A percentile compares a stretch with the other conserved stretches of the same genome.
Evolutionary conservation across 2,797 vertebrate species (phyloP).

Genomic region (Craterocephalus amniculus): DNA sequence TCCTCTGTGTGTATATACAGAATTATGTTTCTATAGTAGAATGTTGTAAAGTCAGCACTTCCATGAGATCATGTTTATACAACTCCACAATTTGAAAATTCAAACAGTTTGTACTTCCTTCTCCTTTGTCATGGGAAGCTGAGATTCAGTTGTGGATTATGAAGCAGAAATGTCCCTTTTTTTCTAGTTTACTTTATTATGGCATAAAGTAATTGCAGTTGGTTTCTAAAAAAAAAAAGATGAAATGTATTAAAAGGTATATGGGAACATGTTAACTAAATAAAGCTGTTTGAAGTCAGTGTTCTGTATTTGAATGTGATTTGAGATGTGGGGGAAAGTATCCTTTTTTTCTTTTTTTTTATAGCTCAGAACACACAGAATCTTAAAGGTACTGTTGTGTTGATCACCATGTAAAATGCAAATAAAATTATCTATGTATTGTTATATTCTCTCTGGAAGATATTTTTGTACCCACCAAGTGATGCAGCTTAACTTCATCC

Average conservation of each 20-base stretch:
- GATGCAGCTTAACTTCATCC: no score
- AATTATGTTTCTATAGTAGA: conserved; percentile 71
- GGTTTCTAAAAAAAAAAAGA: conserved; percentile 73
- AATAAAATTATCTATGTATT: conserved; percentile 82
- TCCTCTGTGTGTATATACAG: conserved; percentile 68
- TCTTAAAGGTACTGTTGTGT: conserved; percentile 72
- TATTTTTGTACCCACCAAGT: conserved; percentile 45
- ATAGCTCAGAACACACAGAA: conserved; percentile 67
- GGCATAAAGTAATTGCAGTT: conserved; percentile 73
- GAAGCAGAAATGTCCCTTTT: conserved; percentile 63
- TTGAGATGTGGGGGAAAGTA: conserved; percentile 66
- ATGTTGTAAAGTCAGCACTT: conserved; percentile 68
- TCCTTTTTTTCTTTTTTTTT: conserved; percentile 51
- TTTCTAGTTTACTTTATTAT: conserved; percentile 75
- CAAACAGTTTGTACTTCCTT: conserved; percentile 58
- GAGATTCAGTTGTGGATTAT: conserved; percentile 57
- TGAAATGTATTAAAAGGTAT: conserved; percentile 71
- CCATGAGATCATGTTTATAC: conserved; percentile 64
- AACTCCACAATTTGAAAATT: conserved; percentile 47
- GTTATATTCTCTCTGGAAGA: conserved; percentile 60
- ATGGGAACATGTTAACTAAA: conserved; percentile 78
- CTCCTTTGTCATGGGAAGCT: conserved; percentile 46
- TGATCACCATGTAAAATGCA: conserved; percentile 79
- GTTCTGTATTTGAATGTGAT: conserved; percentile 81
- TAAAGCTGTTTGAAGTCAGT: conserved; percentile 82